Percentiles rank a stretch among this genome's conserved stretches.
Evolutionary conservation across 2,888 invertebrate genomes (phyloP).

Genomic region (Brachyptera risi): DNA sequence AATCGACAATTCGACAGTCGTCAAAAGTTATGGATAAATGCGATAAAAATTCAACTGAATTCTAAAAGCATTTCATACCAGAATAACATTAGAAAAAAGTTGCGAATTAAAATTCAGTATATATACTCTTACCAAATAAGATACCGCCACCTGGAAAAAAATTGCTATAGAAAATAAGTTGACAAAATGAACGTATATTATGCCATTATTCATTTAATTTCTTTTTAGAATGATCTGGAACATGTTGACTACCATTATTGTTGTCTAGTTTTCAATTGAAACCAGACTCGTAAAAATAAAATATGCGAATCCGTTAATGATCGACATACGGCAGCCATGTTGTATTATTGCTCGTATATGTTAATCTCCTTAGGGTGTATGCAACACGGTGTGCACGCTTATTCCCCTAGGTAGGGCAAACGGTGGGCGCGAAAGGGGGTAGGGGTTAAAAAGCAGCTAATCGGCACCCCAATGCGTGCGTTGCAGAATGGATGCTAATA

Average conservation of each 20-base stretch:
- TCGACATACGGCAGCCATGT: neutral
- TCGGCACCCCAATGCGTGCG: neutral
- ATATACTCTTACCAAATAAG: constrained; percentile 3
- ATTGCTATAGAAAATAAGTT: constrained; percentile 5
- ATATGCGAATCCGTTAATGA: neutral
- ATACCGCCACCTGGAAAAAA: constrained; percentile 9
- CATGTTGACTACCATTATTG: neutral
- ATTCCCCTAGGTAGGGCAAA: neutral
- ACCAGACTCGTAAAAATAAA: too few relatives aligned
- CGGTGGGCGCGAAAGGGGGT: neutral
- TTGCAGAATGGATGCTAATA: neutral
- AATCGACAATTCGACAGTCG: neutral
- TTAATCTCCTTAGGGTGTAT: neutral
- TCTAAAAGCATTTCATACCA: constrained; percentile 7
- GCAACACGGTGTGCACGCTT: neutral
- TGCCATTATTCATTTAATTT: too few relatives aligned
- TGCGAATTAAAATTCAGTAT: neutral
- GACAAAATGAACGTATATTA: neutral
- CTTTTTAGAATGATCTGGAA: neutral
- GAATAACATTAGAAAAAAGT: constrained; percentile 2
- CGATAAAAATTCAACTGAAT: constrained; percentile 7
- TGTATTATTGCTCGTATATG: too few relatives aligned
- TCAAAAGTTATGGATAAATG: constrained; percentile 21
- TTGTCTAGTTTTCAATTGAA: neutral
- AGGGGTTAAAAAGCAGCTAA: constrained; percentile 12